Percentiles rank a stretch among this genome's conserved stretches.
Evolutionary conservation across 35 echinoderm and acorn worm genomes (phyloP).

Genomic region (Apostichopus californicus): DNA sequence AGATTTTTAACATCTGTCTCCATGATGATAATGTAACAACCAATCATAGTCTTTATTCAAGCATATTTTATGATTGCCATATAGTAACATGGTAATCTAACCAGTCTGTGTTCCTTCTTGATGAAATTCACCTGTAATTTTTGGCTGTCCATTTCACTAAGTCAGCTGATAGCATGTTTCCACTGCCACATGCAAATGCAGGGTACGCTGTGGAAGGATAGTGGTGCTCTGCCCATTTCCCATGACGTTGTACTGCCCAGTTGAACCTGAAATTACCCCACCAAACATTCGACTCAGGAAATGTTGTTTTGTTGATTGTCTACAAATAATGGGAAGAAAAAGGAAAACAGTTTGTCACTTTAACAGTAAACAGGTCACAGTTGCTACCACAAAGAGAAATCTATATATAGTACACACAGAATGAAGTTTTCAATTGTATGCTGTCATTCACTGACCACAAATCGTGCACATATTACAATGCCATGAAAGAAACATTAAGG

Average conservation of each 20-base stretch:
- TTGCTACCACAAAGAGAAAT: too few species aligned
- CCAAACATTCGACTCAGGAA: slow-evolving; percentile 61
- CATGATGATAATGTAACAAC: too few species aligned
- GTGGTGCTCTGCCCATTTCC: slow-evolving; percentile 88
- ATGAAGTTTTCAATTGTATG: too few species aligned
- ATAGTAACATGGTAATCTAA: neutral
- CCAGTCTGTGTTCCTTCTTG: neutral
- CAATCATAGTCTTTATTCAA: neutral
- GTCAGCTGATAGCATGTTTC: slow-evolving; percentile 77
- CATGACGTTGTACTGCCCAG: slow-evolving; percentile 82
- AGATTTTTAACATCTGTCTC: too few species aligned
- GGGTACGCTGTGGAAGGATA: slow-evolving; percentile 87
- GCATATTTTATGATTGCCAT: neutral
- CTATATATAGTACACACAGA: too few species aligned
- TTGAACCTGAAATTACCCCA: slow-evolving; percentile 84
- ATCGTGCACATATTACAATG: too few species aligned
- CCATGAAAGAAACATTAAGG: too few species aligned
- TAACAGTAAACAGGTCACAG: too few species aligned
- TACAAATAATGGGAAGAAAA: neutral
- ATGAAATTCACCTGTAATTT: slow-evolving; percentile 68
- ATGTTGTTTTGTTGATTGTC: neutral
- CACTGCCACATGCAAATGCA: slow-evolving; percentile 94
- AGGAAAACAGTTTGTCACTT: neutral
- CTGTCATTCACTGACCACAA: too few species aligned
- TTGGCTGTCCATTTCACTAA: slow-evolving; percentile 80